phyloP scores from a whole-genome alignment of 2,888 invertebrate genomes.

The Himalopsyche japonica region DNA sequence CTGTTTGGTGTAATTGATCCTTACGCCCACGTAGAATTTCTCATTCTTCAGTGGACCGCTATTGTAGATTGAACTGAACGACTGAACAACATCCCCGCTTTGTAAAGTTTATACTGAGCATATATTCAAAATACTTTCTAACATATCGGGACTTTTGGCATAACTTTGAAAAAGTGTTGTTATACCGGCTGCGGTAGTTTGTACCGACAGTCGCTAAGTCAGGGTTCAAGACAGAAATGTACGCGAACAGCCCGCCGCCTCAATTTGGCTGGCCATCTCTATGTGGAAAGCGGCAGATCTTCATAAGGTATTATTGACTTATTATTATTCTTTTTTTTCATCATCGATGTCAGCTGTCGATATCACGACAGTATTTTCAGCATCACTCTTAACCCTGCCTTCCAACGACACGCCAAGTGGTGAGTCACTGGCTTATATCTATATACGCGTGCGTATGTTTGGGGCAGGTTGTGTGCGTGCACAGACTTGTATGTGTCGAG shows the following conservation, averaged over 20 bases:
- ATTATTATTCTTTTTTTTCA: slow-evolving; percentile 50
- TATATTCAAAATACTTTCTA: not conserved
- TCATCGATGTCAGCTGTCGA: slow-evolving; percentile 37
- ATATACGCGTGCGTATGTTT: not conserved
- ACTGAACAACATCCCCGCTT: not conserved
- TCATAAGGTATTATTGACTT: slow-evolving; percentile 61
- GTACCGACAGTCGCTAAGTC: slow-evolving; percentile 62
- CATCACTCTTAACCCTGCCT: slow-evolving; percentile 9
- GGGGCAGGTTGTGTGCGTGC: not conserved
- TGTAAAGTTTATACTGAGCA: not conserved
- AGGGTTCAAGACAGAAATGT: slow-evolving; percentile 62
- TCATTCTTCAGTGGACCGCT: slow-evolving; percentile 1
- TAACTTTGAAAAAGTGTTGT: slow-evolving; percentile 55
- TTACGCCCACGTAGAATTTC: not conserved
- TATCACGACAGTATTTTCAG: slow-evolving; percentile 36
- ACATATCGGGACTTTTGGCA: not conserved
- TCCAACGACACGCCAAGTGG: slow-evolving; percentile 17
- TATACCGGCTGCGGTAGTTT: slow-evolving; percentile 60
- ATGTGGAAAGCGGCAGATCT: slow-evolving; percentile 55
- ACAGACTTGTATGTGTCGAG: not conserved
- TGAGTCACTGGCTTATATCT: slow-evolving; percentile 17
- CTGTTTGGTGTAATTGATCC: not conserved
- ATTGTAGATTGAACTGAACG: not conserved
- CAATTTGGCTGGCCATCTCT: slow-evolving; percentile 53
- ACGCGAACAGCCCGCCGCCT: slow-evolving; percentile 43